Evolutionary conservation across 2,888 invertebrate genomes (phyloP).

Genomic region (Lagria hirta): DNA sequence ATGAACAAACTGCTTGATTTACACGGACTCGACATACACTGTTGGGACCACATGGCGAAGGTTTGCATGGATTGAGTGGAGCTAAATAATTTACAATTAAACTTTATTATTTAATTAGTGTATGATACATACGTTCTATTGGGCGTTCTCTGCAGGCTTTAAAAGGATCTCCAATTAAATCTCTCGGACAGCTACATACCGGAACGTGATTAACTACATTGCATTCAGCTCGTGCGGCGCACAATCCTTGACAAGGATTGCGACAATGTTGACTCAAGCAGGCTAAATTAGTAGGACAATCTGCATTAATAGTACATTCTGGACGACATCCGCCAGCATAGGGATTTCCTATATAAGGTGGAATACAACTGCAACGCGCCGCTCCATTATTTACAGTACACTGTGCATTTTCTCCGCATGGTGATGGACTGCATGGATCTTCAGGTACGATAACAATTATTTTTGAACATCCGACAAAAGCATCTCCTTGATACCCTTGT

Average conservation of each 20-base stretch:
- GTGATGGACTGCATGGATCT: conserved; percentile 75
- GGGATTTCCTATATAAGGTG: conserved; percentile 85
- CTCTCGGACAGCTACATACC: conserved; percentile 74
- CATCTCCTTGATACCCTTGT: conserved; percentile 78
- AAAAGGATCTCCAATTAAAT: conserved; percentile 82
- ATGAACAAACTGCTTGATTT: conserved; percentile 63
- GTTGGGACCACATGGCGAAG: conserved; percentile 64
- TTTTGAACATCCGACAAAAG: conserved; percentile 76
- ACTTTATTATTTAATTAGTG: not conserved
- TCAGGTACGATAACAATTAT: conserved; percentile 44
- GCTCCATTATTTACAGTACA: conserved; percentile 70
- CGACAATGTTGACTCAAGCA: conserved; percentile 84
- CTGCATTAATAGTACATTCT: conserved; percentile 80
- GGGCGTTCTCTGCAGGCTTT: conserved; percentile 68
- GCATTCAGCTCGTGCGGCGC: conserved; percentile 82
- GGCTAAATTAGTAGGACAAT: conserved; percentile 74
- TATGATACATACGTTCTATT: conserved; percentile 58
- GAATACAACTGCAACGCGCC: conserved; percentile 80
- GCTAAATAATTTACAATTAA: conserved; percentile 38
- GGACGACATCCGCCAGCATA: conserved; percentile 83
- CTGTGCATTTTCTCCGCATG: conserved; percentile 82
- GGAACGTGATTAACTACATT: conserved; percentile 80
- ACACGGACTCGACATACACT: conserved; percentile 60
- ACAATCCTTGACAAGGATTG: conserved; percentile 82
- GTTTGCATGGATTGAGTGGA: conserved; percentile 59